These are phyloP conservation scores for Brachionus calyciflorus DNA, from an alignment of 1,140 invertebrate genomes.

Conservation along the genomic window DNA sequence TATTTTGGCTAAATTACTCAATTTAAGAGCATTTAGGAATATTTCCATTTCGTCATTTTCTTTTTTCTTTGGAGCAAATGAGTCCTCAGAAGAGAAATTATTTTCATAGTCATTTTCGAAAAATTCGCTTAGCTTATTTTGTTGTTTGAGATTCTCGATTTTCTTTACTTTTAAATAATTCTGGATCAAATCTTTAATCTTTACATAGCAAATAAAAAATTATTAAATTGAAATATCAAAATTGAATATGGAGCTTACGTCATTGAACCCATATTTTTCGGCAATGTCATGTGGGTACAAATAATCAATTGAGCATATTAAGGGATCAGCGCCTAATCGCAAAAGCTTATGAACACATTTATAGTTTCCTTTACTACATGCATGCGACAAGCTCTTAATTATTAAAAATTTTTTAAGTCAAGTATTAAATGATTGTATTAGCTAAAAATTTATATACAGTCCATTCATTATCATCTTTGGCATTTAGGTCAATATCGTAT, in stretches of 20 bases:
- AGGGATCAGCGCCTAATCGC: conserved; percentile 34
- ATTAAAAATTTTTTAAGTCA: neutral
- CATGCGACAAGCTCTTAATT: conserved; percentile 21
- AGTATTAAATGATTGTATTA: neutral
- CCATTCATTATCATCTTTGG: conserved; percentile 34
- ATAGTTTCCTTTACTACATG: conserved; percentile 29
- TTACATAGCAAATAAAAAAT: neutral
- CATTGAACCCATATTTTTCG: neutral
- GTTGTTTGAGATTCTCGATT: neutral
- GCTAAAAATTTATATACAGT: neutral
- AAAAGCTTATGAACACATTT: conserved; percentile 32
- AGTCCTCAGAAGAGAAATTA: neutral
- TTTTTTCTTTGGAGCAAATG: neutral
- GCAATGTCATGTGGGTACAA: conserved; percentile 38
- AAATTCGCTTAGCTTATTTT: neutral
- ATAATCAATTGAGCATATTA: conserved; percentile 15
- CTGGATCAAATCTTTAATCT: conserved; percentile 23
- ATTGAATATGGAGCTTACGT: neutral
- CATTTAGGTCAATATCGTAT: conserved; percentile 7
- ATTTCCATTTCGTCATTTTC: conserved; percentile 9
- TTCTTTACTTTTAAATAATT: conserved; percentile 1
- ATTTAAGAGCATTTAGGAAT: neutral
- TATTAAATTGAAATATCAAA: neutral
- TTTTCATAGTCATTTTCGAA: neutral
- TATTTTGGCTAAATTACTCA: neutral